These are phyloP conservation scores for Trinectes maculatus DNA, from an alignment of 2,113 vertebrate genomes.

Conservation along the genomic window DNA sequence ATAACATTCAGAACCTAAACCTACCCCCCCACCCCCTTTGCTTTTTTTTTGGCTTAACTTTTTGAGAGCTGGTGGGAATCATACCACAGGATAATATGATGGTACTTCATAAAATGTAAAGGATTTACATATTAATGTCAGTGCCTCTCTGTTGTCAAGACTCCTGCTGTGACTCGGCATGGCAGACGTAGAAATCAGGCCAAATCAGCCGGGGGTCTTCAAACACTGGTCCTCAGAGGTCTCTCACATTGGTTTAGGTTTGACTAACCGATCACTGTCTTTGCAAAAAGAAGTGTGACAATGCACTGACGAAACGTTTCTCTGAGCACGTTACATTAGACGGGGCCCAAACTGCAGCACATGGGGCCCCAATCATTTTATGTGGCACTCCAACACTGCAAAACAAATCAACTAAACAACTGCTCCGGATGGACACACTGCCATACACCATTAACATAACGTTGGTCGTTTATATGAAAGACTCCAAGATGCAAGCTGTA, in stretches of 20 bases:
- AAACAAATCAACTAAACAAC: no score
- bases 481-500: constrained; percentile 17
- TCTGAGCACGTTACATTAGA: no score
- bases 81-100: neutral
- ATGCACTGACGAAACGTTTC: neutral
- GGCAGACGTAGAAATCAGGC: neutral
- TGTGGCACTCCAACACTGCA: no score
- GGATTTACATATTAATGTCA: neutral
- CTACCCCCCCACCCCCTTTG: neutral
- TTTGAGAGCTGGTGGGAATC: neutral
- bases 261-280: neutral
- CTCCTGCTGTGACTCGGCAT: neutral
- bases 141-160: neutral
- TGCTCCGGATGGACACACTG: no score
- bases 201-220: constrained; percentile 5
- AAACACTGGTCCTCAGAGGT: neutral
- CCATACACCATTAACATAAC: constrained; percentile 41
- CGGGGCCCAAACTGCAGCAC: no score
- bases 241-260: neutral
- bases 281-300: neutral
- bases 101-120: neutral
- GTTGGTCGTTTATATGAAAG: constrained; percentile 53
- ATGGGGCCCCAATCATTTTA: no score
- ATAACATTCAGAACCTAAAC: no score
- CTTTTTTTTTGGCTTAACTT: neutral